These are phyloP conservation scores for Dexiosoma caninum DNA, from an alignment of 2,888 invertebrate genomes.

Conservation along the genomic window DNA sequence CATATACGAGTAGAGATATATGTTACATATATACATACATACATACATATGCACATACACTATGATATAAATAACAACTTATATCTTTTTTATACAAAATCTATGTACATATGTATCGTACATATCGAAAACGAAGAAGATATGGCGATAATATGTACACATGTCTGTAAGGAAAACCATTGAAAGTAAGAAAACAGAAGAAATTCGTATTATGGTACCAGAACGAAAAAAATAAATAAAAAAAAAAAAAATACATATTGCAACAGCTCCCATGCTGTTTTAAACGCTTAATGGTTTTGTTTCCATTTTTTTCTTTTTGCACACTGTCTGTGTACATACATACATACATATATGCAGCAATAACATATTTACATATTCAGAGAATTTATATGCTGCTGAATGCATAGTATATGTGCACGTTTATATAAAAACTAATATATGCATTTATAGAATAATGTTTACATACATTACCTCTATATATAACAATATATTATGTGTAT, in stretches of 20 bases:
- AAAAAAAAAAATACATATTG: slow-evolving; percentile 28
- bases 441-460: no score
- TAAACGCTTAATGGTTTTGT: slow-evolving; percentile 65
- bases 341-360: not conserved
- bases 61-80: not conserved
- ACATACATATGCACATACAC: not conserved
- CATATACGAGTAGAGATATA: no score
- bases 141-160: not conserved
- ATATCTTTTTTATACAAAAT: not conserved
- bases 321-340: not conserved
- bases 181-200: slow-evolving; percentile 50
- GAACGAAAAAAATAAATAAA: not conserved
- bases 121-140: slow-evolving; percentile 9
- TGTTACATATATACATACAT: no score
- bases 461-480: slow-evolving; percentile 8
- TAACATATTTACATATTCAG: not conserved
- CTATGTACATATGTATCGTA: not conserved
- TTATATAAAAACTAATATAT: no score
- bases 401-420: no score
- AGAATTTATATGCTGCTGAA: not conserved
- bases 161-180: slow-evolving; percentile 22
- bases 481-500: not conserved
- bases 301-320: slow-evolving; percentile 35
- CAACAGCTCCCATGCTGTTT: slow-evolving; percentile 49
- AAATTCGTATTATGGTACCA: slow-evolving; percentile 26